Evolutionary conservation across 2,113 vertebrate species (phyloP).

Genomic region (Limanda limanda): DNA sequence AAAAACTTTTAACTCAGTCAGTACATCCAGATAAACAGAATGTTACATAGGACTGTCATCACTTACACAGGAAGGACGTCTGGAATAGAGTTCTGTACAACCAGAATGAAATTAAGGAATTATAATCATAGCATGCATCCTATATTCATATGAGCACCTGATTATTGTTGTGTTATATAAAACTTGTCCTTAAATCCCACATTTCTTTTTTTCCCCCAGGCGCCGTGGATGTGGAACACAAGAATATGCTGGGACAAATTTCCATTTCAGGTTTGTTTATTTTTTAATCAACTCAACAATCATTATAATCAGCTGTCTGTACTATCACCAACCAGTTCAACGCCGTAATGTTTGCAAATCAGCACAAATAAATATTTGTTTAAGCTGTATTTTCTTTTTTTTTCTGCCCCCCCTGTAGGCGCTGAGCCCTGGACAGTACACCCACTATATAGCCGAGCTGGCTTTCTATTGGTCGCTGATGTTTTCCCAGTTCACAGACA

Average conservation of each 20-base stretch:
- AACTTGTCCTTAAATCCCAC: background rate
- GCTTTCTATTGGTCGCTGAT: conserved; percentile 95
- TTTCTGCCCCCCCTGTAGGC: conserved; percentile 76
- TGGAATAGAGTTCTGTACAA: background rate
- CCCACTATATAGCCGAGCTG: conserved; percentile 91
- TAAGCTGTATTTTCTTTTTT: conserved; percentile 54
- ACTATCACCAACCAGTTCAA: background rate
- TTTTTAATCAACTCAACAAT: background rate
- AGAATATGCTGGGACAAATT: conserved; percentile 92
- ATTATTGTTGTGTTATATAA: background rate
- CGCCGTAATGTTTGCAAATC: background rate
- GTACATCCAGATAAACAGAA: no score
- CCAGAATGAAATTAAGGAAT: background rate
- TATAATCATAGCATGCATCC: background rate
- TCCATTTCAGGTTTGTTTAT: conserved; percentile 89
- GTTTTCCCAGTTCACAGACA: conserved; percentile 94
- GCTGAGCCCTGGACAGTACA: conserved; percentile 87
- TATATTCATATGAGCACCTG: background rate
- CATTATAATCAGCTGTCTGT: background rate
- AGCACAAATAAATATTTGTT: conserved; percentile 7
- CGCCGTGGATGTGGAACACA: conserved; percentile 94
- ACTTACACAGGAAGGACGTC: no score
- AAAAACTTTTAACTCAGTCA: no score
- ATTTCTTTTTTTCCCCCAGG: conserved; percentile 72
- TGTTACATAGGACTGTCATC: background rate